Evolutionary conservation across 2,113 vertebrate genomes (phyloP).

Genomic region (Hydrochoerus hydrochaeris): DNA sequence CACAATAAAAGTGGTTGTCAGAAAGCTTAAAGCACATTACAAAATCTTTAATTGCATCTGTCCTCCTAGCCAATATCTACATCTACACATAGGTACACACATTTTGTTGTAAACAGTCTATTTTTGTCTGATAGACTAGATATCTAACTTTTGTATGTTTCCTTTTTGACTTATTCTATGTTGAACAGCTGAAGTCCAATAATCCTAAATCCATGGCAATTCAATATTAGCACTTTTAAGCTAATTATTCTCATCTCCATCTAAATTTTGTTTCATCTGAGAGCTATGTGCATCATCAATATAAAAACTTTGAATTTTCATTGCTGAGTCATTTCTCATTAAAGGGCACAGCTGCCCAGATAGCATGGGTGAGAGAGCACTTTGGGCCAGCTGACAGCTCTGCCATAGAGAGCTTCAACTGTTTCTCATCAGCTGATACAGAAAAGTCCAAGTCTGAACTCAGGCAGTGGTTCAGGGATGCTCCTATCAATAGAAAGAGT

Average conservation of each 20-base stretch:
- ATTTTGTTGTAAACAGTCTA: background rate
- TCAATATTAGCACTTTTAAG: background rate
- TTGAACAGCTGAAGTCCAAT: background rate
- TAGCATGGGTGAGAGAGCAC: background rate
- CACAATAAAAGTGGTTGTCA: background rate
- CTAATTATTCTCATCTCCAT: background rate
- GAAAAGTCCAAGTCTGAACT: background rate
- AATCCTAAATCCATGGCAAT: background rate
- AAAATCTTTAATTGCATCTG: background rate
- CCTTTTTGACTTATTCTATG: background rate
- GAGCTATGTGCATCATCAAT: background rate
- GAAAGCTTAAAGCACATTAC: background rate
- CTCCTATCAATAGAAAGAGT: background rate
- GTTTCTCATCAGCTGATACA: background rate
- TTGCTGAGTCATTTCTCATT: constrained; percentile 28
- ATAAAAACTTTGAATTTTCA: background rate
- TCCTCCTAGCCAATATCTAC: background rate
- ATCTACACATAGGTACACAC: background rate
- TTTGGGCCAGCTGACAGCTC: background rate
- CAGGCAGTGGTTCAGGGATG: background rate
- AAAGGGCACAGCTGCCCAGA: background rate
- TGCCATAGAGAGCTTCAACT: fast-evolving
- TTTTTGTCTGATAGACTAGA: background rate
- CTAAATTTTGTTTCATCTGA: background rate
- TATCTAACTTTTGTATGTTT: background rate